A percentile compares a stretch with the other conserved stretches of the same genome.
phyloP scores from a whole-genome alignment of 2,113 vertebrate genomes.

The Aegithalos caudatus region DNA sequence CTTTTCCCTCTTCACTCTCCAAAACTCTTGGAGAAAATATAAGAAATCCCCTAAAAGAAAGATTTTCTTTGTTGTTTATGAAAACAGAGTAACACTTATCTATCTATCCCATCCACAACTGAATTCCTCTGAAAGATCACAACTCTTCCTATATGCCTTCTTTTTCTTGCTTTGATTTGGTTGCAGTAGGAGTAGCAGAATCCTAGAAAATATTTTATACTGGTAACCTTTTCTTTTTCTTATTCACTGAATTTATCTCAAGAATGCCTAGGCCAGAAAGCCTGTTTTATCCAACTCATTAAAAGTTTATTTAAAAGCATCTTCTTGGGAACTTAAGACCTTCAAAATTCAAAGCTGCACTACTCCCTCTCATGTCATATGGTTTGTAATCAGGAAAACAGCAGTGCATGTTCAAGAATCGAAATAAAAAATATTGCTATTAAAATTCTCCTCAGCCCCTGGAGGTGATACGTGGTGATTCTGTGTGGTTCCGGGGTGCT shows the following conservation, averaged over 20 bases:
- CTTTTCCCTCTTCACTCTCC: background rate
- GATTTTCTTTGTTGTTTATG: background rate
- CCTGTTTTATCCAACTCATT: slow-evolving; percentile 41
- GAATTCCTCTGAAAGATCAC: background rate
- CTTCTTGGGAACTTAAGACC: slow-evolving; percentile 47
- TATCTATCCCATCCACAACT: background rate
- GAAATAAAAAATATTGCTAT: slow-evolving; percentile 25
- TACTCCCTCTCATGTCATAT: slow-evolving; percentile 27
- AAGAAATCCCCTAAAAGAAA: fast-evolving
- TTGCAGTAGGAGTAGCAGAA: background rate
- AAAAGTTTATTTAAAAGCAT: slow-evolving; percentile 15
- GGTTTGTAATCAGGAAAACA: slow-evolving; percentile 58
- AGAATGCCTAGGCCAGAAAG: slow-evolving; percentile 2
- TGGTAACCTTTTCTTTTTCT: background rate
- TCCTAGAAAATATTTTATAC: background rate
- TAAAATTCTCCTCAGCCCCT: slow-evolving; percentile 59
- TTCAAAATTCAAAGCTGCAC: slow-evolving; percentile 43
- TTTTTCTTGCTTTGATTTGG: background rate
- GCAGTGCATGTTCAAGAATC: slow-evolving; percentile 41
- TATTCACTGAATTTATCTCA: background rate
- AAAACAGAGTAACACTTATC: background rate
- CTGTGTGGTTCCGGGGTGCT: background rate
- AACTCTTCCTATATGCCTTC: background rate
- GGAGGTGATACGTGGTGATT: slow-evolving; percentile 36
- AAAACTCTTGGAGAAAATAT: background rate